These are phyloP conservation scores for Ferrisia virgata DNA, from an alignment of 2,888 invertebrate species.

Conservation along the genomic window DNA sequence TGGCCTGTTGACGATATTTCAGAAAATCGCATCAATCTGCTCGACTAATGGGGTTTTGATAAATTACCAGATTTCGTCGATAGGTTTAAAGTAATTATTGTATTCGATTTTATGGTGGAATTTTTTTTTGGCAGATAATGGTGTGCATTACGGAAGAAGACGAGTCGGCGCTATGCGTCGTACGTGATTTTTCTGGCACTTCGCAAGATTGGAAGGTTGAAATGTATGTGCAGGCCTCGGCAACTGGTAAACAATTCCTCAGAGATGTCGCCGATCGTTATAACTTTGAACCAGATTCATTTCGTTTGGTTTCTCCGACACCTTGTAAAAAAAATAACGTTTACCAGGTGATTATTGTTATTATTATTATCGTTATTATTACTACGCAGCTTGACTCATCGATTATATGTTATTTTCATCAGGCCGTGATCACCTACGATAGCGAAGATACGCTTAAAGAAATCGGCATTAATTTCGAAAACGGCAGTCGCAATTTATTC, in stretches of 20 bases:
- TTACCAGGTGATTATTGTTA: constrained; percentile 13
- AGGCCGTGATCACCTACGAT: constrained; percentile 30
- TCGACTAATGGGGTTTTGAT: no score
- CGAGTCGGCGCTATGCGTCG: constrained; percentile 54
- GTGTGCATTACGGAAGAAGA: constrained; percentile 55
- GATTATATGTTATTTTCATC: not conserved
- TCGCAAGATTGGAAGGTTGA: constrained; percentile 50
- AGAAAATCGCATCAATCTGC: no score
- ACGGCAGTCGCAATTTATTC: constrained; percentile 45
- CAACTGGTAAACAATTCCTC: constrained; percentile 55
- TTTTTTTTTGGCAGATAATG: constrained; percentile 54
- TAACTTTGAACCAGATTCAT: constrained; percentile 55
- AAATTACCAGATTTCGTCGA: no score
- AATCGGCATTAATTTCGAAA: constrained; percentile 47
- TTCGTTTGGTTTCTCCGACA: constrained; percentile 54
- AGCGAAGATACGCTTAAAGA: constrained; percentile 37
- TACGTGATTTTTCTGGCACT: constrained; percentile 53
- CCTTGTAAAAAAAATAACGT: constrained; percentile 29
- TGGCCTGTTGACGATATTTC: no score
- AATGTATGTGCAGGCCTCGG: constrained; percentile 54
- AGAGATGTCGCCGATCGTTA: constrained; percentile 56
- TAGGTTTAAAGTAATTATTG: no score
- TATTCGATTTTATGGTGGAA: no score
- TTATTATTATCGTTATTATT: not conserved
- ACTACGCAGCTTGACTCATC: not conserved